Percentiles rank a stretch among this genome's conserved stretches.
Conservation (phyloP, 2,113 vertebrate species). For the Onychorhynchus coronatus region DNA sequence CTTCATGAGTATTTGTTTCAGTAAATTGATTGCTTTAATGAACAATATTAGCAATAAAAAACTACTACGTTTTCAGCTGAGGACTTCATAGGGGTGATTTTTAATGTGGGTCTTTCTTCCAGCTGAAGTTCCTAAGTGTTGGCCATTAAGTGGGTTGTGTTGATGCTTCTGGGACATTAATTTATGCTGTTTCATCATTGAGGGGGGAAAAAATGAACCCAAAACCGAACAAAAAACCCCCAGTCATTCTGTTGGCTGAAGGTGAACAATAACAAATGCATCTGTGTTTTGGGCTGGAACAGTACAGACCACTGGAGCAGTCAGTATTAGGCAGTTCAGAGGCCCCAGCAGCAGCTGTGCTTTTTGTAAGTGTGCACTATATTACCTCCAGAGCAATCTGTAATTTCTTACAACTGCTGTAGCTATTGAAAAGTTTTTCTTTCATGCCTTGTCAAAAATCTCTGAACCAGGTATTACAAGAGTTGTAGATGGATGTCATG, state of each 20-base stretch:
- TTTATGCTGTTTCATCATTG: not conserved
- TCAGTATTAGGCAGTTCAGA: not conserved
- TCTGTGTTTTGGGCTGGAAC: accelerated
- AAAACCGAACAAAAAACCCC: not conserved
- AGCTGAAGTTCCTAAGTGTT: not conserved
- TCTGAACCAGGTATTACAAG: not conserved
- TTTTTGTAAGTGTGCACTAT: accelerated
- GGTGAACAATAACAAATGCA: not conserved
- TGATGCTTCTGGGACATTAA: not conserved
- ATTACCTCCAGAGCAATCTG: not conserved
- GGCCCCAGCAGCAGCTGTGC: not conserved
- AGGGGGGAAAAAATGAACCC: accelerated
- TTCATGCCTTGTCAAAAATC: not conserved
- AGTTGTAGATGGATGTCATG: not conserved
- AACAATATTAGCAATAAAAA: not conserved
- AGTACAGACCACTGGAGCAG: not conserved
- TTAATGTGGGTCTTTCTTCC: not conserved
- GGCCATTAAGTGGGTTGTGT: not conserved
- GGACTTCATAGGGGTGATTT: accelerated
- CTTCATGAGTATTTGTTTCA: not conserved
- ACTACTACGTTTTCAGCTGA: not conserved
- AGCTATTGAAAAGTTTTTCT: not conserved
- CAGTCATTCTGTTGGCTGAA: not conserved
- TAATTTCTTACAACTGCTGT: not conserved
- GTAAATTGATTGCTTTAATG: not conserved